Base-by-base conservation (phyloP, 2,888 invertebrate species). In the Liodrosophila aerea region DNA sequence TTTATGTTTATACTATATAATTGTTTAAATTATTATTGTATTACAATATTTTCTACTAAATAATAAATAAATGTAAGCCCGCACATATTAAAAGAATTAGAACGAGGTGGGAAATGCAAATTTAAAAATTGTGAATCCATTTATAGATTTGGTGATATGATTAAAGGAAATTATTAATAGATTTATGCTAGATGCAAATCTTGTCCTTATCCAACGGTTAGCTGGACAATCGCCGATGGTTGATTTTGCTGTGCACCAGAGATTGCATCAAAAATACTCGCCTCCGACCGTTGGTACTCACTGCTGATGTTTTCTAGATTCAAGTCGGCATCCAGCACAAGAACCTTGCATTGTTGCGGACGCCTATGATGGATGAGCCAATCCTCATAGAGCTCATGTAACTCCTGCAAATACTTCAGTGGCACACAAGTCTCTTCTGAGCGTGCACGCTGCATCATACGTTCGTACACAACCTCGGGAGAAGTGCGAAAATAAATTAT, bases 391-490 rank as follows among this genome's bases (percentile, higher is more conserved):
- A 96, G 91, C 33, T 93, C 92, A 87, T 98, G 97, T 18, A 98
- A 90, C 62, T 95, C 93, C 75, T 94, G 92, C 30, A 98, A 91
- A 88, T 97, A 97, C 18, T 95, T 93, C n/a, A 97, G 88, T 0
- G 96, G 93, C 0, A 98, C 94, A 76, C 92, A 92, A 53, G 92
- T 92, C 89, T 98, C 98, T 89, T 98, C 97, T 13, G 93, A 93
- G 4, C 98, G 92, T 0, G 94, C 94, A 46, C 98, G 91, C 61
- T 92, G 90, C 80, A 92, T 93, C 81, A 97, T 95, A 80, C 98
- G 91, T 60, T 94, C 93, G 74, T 92, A 92, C 0, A 93, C 94
- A 27, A 93, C 89, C 67, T 93, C 92, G 0, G 94, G 94, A 0
- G 92, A 91, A 29, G 94, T 93, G 81, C 93, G 92, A 4, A 94